phyloP scores from a whole-genome alignment of 2,888 invertebrate species.

The Macrophya annulata region DNA sequence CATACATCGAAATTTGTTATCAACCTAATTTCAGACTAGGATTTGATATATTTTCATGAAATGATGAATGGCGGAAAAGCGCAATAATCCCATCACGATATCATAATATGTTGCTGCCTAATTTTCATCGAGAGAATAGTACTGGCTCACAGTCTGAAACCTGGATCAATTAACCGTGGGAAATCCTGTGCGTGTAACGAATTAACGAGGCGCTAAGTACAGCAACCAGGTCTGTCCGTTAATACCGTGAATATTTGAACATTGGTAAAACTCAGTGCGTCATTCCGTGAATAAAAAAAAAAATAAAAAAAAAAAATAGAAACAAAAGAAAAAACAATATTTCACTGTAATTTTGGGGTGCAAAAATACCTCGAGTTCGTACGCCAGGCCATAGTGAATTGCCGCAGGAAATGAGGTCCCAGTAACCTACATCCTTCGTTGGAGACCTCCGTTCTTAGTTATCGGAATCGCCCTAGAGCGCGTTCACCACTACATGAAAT shows the following conservation, averaged over 20 bases:
- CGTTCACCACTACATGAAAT: conserved; percentile 25
- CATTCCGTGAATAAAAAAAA: background rate
- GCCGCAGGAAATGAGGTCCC: conserved; percentile 49
- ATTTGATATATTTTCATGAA: background rate
- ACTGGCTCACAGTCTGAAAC: conserved; percentile 33
- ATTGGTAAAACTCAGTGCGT: background rate
- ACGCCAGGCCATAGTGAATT: background rate
- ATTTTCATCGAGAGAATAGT: conserved; percentile 40
- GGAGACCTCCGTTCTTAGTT: conserved; percentile 34
- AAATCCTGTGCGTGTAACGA: conserved; percentile 38
- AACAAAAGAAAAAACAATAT: background rate
- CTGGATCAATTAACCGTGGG: conserved; percentile 46
- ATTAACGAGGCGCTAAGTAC: conserved; percentile 23
- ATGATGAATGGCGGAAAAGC: conserved; percentile 9
- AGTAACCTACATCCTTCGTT: conserved; percentile 48
- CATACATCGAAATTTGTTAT: conserved; percentile 11
- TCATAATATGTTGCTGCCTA: conserved; percentile 22
- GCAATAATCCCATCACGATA: conserved; percentile 22
- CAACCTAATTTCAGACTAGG: background rate
- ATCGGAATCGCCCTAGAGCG: conserved; percentile 48
- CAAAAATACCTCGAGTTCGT: conserved; percentile 9
- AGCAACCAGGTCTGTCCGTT: background rate
- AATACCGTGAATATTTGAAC: conserved; percentile 4
- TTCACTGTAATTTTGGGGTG: conserved; percentile 29
- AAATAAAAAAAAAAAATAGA: background rate